Evolutionary conservation across 1,140 invertebrate species (phyloP), one percentile per base, ranked within the genome.

Genomic region (Cotesia vestalis): DNA sequence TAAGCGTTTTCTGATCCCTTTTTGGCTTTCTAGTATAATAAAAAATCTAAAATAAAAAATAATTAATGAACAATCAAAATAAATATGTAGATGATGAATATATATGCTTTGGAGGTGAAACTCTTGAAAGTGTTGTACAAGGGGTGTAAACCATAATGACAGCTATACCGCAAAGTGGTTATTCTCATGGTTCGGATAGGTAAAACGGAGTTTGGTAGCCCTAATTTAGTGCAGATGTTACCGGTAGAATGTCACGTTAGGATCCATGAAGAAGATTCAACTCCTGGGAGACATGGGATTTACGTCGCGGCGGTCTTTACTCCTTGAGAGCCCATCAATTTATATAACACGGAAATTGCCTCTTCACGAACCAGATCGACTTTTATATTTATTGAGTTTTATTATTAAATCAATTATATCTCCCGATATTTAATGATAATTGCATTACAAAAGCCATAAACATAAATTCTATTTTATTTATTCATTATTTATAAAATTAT

Each of bases 181-280:
- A 35, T 67, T 55, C 73, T 70, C 66, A 61, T 67, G 70, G 52
- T 69, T 52, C 40, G 12, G 57, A 46, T 46, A 72, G 36, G 77
- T 80, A 80, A 83, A 80, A 79, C 57, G 62, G 73, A 80, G 75
- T 85, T 83, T 79, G 79, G 73, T 79, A 79, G 75, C 76, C 74
- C 76, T 82, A 84, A 85, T 84, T 84, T 80, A 84, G 76, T 82
- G 78, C 84, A 83, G 77, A 75, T 82, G 81, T 80, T 81, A 76
- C 78, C 70, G 11, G n/a, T 73, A 75, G 75, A 78, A 78, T 79
- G 77, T 77, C 75, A 79, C 71, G 76, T 74, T 62, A 61, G 62
- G 57, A 59, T 35, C 35, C 34, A 38, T 69, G 60, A 69, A 68
- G 73, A 46, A 46, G 40, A 46, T 46, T 46, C 40, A 46, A 61